Evolutionary conservation across 2,797 vertebrate genomes (phyloP).

Genomic region (Botia almorhae): DNA sequence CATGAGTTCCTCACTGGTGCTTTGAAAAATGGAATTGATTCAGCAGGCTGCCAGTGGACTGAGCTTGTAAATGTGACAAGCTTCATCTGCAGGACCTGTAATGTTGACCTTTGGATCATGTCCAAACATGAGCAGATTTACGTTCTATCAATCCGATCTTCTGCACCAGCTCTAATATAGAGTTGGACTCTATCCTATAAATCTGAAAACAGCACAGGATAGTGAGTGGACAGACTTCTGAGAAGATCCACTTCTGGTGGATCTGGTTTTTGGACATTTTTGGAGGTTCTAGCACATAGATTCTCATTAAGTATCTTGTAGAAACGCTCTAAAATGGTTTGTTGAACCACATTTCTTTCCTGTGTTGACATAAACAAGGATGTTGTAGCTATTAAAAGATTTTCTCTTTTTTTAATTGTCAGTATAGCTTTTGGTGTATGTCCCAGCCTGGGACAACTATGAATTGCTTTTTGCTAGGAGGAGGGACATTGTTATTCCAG

Average conservation of each 20-base stretch:
- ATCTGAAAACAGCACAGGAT: slow-evolving; percentile 12
- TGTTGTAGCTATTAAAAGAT: neutral
- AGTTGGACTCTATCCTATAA: slow-evolving; percentile 41
- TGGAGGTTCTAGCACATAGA: neutral
- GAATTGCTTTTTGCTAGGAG: neutral
- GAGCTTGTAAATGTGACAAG: slow-evolving; percentile 65
- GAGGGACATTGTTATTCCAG: neutral
- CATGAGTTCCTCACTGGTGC: neutral
- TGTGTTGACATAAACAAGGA: neutral
- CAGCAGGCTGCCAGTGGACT: slow-evolving; percentile 53
- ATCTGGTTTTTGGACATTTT: neutral
- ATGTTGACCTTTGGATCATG: slow-evolving; percentile 69
- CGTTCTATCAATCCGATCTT: slow-evolving; percentile 66
- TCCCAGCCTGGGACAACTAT: neutral
- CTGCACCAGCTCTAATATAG: slow-evolving; percentile 37
- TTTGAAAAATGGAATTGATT: slow-evolving; percentile 42
- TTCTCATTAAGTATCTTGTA: neutral
- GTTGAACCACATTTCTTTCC: neutral
- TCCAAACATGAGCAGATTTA: slow-evolving; percentile 73
- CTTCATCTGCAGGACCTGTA: slow-evolving; percentile 70
- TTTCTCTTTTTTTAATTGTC: neutral
- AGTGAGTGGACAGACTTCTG: neutral
- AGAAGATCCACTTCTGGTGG: neutral
- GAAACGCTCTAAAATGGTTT: neutral
- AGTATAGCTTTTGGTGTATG: too few species aligned